These are phyloP conservation scores for Cylas formicarius DNA, from an alignment of 1,140 invertebrate species.

Conservation along the genomic window DNA sequence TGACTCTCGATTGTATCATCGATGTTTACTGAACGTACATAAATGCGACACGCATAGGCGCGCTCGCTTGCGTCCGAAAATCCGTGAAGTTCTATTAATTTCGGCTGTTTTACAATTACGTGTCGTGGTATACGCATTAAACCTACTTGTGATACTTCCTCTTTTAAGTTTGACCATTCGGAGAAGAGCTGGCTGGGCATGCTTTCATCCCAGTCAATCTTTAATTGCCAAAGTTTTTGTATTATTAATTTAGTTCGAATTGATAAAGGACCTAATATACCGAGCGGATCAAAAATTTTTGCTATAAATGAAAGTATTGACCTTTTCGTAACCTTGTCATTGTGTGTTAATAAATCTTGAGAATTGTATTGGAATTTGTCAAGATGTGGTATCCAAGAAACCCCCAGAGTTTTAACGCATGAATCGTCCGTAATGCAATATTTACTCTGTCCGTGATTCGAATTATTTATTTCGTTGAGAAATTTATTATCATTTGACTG, in stretches of 20 bases:
- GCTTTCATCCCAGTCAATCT: slow-evolving; percentile 41
- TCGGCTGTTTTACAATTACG: slow-evolving; percentile 13
- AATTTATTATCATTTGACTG: slow-evolving; percentile 5
- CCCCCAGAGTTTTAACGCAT: not conserved
- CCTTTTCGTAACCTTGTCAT: slow-evolving; percentile 37
- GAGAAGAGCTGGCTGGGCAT: slow-evolving; percentile 28
- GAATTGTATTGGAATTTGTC: slow-evolving; percentile 3
- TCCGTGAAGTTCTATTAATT: slow-evolving; percentile 29
- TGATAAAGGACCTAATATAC: slow-evolving; percentile 33
- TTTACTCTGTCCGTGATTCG: too few relatives aligned
- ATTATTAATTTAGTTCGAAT: slow-evolving; percentile 40
- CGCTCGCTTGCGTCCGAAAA: slow-evolving; percentile 35
- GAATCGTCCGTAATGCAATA: too few relatives aligned
- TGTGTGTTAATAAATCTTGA: too few relatives aligned
- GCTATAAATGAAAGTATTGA: slow-evolving; percentile 31
- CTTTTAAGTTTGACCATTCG: slow-evolving; percentile 19
- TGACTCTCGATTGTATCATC: not conserved
- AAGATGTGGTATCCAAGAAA: not conserved
- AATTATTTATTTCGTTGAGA: too few relatives aligned
- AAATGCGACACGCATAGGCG: slow-evolving; percentile 35
- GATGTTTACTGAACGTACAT: slow-evolving; percentile 12
- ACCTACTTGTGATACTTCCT: slow-evolving; percentile 12
- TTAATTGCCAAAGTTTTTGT: slow-evolving; percentile 39
- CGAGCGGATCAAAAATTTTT: slow-evolving; percentile 34
- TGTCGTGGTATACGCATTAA: slow-evolving; percentile 22